phyloP scores from a whole-genome alignment of 2,797 vertebrate genomes.

The Pangasius macronema region DNA sequence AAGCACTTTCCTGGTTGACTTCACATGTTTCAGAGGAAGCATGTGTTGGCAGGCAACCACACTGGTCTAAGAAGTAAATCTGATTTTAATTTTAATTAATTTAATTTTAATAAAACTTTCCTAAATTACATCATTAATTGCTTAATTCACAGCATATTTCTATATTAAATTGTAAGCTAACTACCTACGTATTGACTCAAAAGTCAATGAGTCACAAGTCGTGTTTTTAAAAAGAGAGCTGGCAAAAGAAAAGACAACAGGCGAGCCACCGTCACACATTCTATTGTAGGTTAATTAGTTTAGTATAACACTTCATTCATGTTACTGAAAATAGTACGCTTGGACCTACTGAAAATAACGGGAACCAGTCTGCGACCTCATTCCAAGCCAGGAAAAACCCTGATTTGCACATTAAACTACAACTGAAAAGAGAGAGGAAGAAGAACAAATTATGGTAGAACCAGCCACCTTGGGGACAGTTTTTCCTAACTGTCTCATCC shows the following conservation, averaged over 20 bases:
- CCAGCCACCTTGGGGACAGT: background rate
- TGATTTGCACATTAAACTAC: background rate
- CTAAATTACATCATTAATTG: background rate
- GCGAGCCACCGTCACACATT: background rate
- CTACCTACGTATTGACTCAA: background rate
- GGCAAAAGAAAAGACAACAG: background rate
- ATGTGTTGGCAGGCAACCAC: background rate
- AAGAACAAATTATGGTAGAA: background rate
- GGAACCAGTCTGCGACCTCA: background rate
- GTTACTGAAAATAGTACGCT: background rate
- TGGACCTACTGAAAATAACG: background rate
- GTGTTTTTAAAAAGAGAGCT: background rate
- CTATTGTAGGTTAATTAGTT: background rate
- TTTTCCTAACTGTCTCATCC: constrained; percentile 11
- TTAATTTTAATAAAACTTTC: background rate
- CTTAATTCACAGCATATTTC: background rate
- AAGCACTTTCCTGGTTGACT: background rate
- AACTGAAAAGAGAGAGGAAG: background rate
- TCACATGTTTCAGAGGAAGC: background rate
- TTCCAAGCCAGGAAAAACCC: background rate
- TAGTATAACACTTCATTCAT: background rate
- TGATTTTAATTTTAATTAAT: background rate
- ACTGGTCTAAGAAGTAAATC: background rate
- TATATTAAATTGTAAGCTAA: background rate
- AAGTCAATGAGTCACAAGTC: background rate